A percentile compares a stretch with the other conserved stretches of the same genome.
Evolutionary conservation across 2,113 vertebrate genomes (phyloP).

Genomic region (Panthera uncia): DNA sequence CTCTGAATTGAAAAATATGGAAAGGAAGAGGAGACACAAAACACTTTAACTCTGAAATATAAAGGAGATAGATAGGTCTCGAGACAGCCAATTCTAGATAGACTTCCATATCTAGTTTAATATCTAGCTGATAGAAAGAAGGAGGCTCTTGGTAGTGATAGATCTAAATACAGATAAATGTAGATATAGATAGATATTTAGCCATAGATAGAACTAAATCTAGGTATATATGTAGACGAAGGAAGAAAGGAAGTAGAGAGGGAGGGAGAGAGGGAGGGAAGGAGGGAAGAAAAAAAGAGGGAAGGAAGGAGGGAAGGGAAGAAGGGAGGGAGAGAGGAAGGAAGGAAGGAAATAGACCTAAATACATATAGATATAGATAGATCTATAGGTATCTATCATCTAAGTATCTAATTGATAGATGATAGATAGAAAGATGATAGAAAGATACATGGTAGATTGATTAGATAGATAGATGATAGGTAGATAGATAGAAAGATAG

Average conservation of each 20-base stretch:
- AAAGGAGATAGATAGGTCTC: rapidly evolving
- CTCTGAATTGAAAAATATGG: neutral
- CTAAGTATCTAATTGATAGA: neutral
- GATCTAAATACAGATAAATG: neutral
- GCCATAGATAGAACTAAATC: neutral
- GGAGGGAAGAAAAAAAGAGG: too few species aligned
- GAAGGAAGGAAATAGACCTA: neutral
- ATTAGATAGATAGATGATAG: too few species aligned
- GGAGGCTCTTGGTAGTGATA: neutral
- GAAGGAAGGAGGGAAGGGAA: neutral
- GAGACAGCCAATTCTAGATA: rapidly evolving
- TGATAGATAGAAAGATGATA: neutral
- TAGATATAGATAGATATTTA: too few species aligned
- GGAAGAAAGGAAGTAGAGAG: neutral
- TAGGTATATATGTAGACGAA: neutral
- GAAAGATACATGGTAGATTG: too few species aligned
- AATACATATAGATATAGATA: neutral
- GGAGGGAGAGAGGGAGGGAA: neutral
- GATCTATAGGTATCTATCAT: neutral
- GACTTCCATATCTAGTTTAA: neutral
- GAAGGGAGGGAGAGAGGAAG: neutral
- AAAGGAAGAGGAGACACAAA: neutral
- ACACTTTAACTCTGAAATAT: neutral
- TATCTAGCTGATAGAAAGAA: neutral
- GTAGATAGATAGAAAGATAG: too few species aligned